Percentiles rank a stretch among this genome's conserved stretches.
Conservation (phyloP, 2,113 vertebrate genomes). For the Garra rufa region DNA sequence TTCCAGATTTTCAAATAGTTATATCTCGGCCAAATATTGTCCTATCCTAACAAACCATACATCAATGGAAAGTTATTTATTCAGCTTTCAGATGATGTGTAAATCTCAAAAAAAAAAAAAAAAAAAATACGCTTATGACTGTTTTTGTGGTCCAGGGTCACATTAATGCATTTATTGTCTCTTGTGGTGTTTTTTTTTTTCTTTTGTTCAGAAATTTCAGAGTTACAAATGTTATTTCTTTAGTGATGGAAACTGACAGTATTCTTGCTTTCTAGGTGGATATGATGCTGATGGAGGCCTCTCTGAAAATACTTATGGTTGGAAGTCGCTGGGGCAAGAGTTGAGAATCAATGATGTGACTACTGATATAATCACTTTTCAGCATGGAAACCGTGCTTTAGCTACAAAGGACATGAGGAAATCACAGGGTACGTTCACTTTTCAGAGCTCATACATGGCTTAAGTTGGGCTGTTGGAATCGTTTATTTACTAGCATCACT, state of each 20-base stretch:
- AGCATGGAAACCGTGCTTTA: constrained; percentile 99
- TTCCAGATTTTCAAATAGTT: too few relatives aligned
- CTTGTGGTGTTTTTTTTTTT: neutral
- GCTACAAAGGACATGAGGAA: constrained; percentile 99
- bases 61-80: too few relatives aligned
- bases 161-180: too few relatives aligned
- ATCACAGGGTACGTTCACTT: constrained; percentile 89
- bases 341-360: constrained; percentile 99
- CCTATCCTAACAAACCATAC: too few relatives aligned
- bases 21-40: too few relatives aligned
- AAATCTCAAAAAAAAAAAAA: too few relatives aligned
- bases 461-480: neutral
- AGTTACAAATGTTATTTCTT: neutral
- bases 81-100: too few relatives aligned
- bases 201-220: neutral
- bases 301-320: constrained; percentile 98
- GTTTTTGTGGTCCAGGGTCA: too few relatives aligned
- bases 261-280: constrained; percentile 76
- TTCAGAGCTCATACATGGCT: neutral
- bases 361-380: constrained; percentile 92
- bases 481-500: neutral
- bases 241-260: neutral
- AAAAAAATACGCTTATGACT: too few relatives aligned
- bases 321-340: constrained; percentile 99
- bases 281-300: constrained; percentile 93